Evolutionary conservation across 2,888 invertebrate genomes (phyloP).

Genomic region (Erpobdella octoculata): DNA sequence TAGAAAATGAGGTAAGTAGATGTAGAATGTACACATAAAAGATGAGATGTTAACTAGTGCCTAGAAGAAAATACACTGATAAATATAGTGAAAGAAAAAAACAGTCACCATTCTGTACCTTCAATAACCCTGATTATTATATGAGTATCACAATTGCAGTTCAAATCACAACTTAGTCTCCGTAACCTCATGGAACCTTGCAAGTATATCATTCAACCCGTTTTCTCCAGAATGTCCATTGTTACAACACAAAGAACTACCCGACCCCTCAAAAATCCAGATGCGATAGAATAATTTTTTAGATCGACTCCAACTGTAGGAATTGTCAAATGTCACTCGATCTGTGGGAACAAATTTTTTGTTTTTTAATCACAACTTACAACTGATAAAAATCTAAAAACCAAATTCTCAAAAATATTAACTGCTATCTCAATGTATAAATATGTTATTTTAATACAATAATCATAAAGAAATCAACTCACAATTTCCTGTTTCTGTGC

Average conservation of each 20-base stretch:
- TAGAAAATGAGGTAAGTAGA: no score
- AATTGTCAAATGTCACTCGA: slow-evolving; percentile 15
- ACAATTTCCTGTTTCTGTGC: neutral
- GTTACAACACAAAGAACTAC: no score
- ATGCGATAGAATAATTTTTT: slow-evolving; percentile 10
- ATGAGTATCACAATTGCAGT: neutral
- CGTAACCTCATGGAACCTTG: neutral
- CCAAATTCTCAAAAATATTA: no score
- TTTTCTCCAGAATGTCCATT: neutral
- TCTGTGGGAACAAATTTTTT: neutral
- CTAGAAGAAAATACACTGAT: no score
- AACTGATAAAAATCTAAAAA: neutral
- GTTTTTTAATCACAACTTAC: neutral
- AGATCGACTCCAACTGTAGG: slow-evolving; percentile 18
- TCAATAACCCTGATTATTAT: no score
- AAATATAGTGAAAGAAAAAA: no score
- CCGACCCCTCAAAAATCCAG: slow-evolving; percentile 1
- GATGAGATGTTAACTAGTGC: no score
- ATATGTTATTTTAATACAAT: no score
- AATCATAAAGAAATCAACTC: neutral
- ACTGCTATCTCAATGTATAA: no score
- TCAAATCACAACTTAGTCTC: neutral
- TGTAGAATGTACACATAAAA: no score
- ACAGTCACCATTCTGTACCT: no score
- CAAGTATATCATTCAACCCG: neutral